phyloP scores from a whole-genome alignment of 2,888 invertebrate species.

The Aquatica leii region DNA sequence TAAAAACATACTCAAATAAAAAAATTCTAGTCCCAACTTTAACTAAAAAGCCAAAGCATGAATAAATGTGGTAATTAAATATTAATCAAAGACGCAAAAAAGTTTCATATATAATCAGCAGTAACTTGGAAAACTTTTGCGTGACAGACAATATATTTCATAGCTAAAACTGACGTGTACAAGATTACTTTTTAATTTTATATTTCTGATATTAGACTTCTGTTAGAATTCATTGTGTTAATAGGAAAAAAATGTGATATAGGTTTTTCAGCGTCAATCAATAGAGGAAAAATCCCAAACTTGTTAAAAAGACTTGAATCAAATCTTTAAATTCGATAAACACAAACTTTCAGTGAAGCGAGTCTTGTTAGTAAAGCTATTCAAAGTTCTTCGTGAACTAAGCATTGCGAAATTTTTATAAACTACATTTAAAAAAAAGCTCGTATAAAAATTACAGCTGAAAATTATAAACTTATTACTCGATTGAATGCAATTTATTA shows the following conservation, averaged over 20 bases:
- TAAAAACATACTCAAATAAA: no score
- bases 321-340: constrained; percentile 11
- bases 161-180: constrained; percentile 12
- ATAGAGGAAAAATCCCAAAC: constrained; percentile 6
- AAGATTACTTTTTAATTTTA: constrained; percentile 13
- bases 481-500: background rate
- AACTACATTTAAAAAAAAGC: background rate
- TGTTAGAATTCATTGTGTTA: constrained; percentile 9
- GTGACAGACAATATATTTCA: constrained; percentile 14
- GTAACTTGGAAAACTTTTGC: constrained; percentile 11
- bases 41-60: no score
- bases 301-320: constrained; percentile 9
- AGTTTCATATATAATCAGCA: no score
- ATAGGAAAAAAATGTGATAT: constrained; percentile 8
- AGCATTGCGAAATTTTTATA: background rate
- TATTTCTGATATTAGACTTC: constrained; percentile 10
- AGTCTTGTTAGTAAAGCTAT: constrained; percentile 14
- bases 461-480: background rate
- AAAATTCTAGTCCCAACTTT: no score
- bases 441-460: background rate
- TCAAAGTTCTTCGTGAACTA: constrained; percentile 6
- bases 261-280: constrained; percentile 8
- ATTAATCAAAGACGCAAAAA: no score
- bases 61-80: no score
- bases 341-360: background rate